Percentiles rank a stretch among this genome's conserved stretches.
Conservation (phyloP, 2,113 vertebrate species). For the Vanacampus margaritifer region DNA sequence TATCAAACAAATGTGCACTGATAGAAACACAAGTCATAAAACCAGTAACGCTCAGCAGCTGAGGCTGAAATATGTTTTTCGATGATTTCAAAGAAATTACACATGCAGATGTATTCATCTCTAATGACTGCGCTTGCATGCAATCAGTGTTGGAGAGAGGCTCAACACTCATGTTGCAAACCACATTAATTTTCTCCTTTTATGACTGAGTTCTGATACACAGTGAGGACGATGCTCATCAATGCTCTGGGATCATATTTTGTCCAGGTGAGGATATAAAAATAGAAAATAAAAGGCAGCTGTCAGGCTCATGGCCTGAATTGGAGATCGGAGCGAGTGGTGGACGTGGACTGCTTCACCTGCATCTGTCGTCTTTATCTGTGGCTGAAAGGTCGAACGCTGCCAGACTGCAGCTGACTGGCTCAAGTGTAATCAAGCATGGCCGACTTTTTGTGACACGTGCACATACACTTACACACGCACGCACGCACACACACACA, state of each 20-base stretch:
- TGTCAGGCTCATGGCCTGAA: conserved; percentile 31
- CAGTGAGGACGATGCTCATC: not conserved
- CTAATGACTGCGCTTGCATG: conserved; percentile 4
- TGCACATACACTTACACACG: conserved; percentile 27
- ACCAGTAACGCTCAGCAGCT: not conserved
- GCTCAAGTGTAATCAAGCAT: conserved; percentile 65
- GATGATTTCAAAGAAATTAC: not conserved
- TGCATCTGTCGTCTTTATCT: conserved; percentile 29
- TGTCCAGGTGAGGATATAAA: conserved; percentile 33
- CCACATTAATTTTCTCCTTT: not conserved
- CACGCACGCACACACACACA: conserved; percentile 33
- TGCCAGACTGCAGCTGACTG: conserved; percentile 56
- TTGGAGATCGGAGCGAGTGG: conserved; percentile 26
- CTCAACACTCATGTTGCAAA: not conserved
- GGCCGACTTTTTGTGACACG: conserved; percentile 59
- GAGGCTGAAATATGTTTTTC: not conserved
- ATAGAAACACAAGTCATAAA: not conserved
- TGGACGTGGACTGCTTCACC: conserved; percentile 13
- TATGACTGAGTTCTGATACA: conserved; percentile 10
- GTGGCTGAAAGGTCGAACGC: conserved; percentile 66
- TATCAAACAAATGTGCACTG: not conserved
- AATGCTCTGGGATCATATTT: conserved; percentile 29
- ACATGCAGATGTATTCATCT: conserved; percentile 18
- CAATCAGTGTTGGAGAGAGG: not conserved
- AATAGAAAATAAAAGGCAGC: conserved; percentile 28